A percentile compares a stretch with the other conserved stretches of the same genome.
Conservation (phyloP, 2,797 vertebrate genomes). For the Percopsis omiscomaycus region DNA sequence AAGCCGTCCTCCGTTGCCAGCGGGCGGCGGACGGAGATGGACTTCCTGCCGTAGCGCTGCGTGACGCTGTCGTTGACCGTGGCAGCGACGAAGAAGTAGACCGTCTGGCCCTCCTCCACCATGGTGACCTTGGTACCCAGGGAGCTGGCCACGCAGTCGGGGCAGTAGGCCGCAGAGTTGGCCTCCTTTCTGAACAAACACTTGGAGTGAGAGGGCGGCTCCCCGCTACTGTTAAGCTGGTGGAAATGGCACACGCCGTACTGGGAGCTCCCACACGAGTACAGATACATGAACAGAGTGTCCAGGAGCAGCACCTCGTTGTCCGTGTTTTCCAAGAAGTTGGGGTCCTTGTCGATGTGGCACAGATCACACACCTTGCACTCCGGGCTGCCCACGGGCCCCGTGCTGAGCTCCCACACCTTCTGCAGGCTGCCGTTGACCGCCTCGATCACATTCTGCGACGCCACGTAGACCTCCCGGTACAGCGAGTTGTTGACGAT, state of each 20-base stretch:
- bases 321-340: constrained; percentile 74
- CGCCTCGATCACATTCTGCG: constrained; percentile 84
- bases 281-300: constrained; percentile 82
- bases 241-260: constrained; percentile 89
- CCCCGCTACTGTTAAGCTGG: constrained; percentile 63
- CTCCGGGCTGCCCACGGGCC: constrained; percentile 78
- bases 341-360: constrained; percentile 75
- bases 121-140: constrained; percentile 87
- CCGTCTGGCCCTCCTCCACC: constrained; percentile 78
- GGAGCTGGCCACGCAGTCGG: constrained; percentile 90
- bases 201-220: constrained; percentile 64
- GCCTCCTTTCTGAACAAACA: constrained; percentile 81
- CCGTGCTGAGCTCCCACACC: constrained; percentile 77
- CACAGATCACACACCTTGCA: constrained; percentile 85
- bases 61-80: constrained; percentile 82
- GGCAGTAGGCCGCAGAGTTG: constrained; percentile 81
- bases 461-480: constrained; percentile 81
- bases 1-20: constrained; percentile 87
- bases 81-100: constrained; percentile 89
- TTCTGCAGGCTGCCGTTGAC: constrained; percentile 74
- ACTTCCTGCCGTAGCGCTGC: constrained; percentile 82
- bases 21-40: constrained; percentile 86
- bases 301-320: constrained; percentile 85
- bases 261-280: constrained; percentile 86
- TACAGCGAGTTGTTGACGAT: constrained; percentile 74